Evolutionary conservation across 2,113 vertebrate genomes (phyloP).

Genomic region (Patagioenas fasciata): DNA sequence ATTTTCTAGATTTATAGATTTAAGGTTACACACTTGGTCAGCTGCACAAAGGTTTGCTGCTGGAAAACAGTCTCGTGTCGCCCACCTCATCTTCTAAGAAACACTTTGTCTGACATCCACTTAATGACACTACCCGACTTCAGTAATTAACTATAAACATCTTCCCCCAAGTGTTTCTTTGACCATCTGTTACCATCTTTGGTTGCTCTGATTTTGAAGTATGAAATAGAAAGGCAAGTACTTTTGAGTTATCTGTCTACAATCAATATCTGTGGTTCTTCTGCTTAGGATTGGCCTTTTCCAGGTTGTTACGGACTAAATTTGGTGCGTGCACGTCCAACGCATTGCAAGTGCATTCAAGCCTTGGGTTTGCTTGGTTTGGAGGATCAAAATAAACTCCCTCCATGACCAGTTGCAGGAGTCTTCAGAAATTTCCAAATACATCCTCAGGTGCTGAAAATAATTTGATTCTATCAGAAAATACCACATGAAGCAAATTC

Average conservation of each 20-base stretch:
- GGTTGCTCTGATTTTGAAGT: neutral
- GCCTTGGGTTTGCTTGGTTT: neutral
- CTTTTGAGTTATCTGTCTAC: neutral
- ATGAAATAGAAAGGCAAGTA: neutral
- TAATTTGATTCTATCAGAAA: neutral
- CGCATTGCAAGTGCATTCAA: neutral
- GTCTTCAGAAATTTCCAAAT: neutral
- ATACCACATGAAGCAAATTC: neutral
- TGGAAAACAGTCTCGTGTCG: neutral
- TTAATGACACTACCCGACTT: constrained; percentile 17
- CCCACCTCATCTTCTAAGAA: neutral
- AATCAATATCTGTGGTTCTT: neutral
- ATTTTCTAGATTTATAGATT: neutral
- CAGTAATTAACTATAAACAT: constrained; percentile 1
- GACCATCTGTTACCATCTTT: neutral
- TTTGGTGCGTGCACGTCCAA: neutral
- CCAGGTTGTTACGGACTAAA: neutral
- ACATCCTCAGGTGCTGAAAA: neutral
- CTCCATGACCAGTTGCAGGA: neutral
- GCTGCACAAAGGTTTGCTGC: neutral
- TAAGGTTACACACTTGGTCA: neutral
- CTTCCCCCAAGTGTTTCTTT: constrained; percentile 4
- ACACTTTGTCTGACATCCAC: neutral
- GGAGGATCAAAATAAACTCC: neutral
- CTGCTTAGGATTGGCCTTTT: neutral